Conservation (phyloP, 2,113 vertebrate species). For the Rhabdornis inornatus region DNA sequence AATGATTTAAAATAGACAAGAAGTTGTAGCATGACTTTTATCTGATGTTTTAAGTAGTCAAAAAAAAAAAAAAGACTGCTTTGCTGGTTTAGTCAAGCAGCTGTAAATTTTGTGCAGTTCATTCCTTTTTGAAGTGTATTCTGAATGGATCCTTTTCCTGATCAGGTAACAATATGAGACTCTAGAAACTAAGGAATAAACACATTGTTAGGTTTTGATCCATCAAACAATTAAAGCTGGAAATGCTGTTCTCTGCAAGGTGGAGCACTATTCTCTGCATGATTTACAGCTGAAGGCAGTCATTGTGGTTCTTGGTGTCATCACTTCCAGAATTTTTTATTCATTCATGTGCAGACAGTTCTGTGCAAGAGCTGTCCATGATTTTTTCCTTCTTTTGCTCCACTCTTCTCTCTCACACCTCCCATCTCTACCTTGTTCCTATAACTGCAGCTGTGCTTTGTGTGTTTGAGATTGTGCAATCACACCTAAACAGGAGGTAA, state of each 20-base stretch:
- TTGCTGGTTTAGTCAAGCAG: neutral
- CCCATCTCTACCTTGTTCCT: neutral
- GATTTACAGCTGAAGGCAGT: neutral
- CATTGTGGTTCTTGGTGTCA: neutral
- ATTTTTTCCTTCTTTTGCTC: neutral
- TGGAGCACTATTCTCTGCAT: neutral
- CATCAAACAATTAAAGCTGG: neutral
- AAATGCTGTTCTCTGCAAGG: neutral
- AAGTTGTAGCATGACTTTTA: neutral
- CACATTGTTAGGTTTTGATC: neutral
- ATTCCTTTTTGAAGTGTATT: neutral
- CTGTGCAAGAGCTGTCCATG: neutral
- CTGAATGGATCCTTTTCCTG: neutral
- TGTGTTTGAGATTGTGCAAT: neutral
- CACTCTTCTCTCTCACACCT: neutral
- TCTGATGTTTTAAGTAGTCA: neutral
- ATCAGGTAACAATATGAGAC: rapidly evolving
- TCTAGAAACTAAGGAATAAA: neutral
- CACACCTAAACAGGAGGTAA: neutral
- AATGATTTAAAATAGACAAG: neutral
- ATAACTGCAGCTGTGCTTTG: neutral
- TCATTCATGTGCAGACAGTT: neutral
- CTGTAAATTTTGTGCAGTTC: neutral
- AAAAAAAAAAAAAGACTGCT: neutral
- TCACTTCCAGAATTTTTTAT: neutral